Evolutionary conservation across 2,113 vertebrate genomes (phyloP).

Genomic region (Beaufortia kweichowensis): DNA sequence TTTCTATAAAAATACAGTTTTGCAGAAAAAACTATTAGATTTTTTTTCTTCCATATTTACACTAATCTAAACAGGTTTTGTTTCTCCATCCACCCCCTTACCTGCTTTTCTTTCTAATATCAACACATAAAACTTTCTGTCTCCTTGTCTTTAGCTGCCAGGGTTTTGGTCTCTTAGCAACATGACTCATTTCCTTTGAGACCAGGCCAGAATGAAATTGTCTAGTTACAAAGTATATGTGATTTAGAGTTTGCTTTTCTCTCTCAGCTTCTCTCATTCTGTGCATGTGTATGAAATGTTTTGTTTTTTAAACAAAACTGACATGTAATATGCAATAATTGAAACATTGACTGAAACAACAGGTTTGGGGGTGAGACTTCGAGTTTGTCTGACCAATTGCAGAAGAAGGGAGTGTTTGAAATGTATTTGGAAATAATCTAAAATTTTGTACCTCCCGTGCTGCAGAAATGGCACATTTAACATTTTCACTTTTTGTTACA

Average conservation of each 20-base stretch:
- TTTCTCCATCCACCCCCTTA: slow-evolving; percentile 53
- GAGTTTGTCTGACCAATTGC: neutral
- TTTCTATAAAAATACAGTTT: no score
- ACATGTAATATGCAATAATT: no score
- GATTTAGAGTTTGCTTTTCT: slow-evolving; percentile 16
- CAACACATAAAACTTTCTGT: slow-evolving; percentile 48
- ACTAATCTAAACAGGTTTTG: neutral
- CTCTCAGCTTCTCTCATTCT: neutral
- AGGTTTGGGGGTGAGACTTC: no score
- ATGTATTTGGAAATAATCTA: neutral
- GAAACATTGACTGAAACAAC: no score
- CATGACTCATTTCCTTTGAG: slow-evolving; percentile 56
- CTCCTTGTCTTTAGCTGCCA: slow-evolving; percentile 40
- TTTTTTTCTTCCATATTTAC: neutral
- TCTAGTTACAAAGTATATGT: slow-evolving; percentile 26
- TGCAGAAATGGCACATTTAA: no score
- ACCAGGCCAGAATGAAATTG: slow-evolving; percentile 38
- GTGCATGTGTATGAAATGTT: neutral
- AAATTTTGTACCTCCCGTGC: neutral
- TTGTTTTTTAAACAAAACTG: neutral
- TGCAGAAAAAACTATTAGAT: no score
- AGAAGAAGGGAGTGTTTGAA: neutral
- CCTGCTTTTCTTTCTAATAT: slow-evolving; percentile 50
- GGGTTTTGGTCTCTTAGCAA: slow-evolving; percentile 62
- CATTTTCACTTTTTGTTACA: neutral